Evolutionary conservation across 2,797 vertebrate species (phyloP), one percentile per base, ranked within the genome.

Genomic region (Gallirallus australis): DNA sequence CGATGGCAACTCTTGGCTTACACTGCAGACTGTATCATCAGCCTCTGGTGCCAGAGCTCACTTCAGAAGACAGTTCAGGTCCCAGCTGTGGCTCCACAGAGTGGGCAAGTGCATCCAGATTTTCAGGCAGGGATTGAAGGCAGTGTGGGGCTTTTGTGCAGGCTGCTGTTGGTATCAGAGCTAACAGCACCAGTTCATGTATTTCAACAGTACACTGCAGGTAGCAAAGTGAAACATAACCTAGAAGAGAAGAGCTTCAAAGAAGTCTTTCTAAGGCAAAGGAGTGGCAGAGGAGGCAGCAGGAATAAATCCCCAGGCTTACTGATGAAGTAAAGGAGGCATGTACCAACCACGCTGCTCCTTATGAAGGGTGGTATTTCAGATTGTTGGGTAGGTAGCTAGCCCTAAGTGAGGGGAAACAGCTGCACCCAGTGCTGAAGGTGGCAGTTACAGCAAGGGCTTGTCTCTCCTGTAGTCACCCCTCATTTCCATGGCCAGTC

Each of bases 321-420:
- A 35, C 33, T 30, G 76, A 56, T 45, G 65, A 61, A 48, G 47
- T 33, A 40, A 83, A 83, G 16, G 27, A 86, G 21, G 25, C 13
- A 54, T 25, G 18, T 21, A 83, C 42, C 30, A 90, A 23, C 14
- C 6, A 28, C 0, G 1, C 5, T 0, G 1, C 6, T 8, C 37
- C 37, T 63, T 50, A 64, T 53, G 24, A 89, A 18, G 17, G 27
- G 6, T 54, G 40, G 10, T 33, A 86, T 71, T 90, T 83, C 73
- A 81, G 65, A 78, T 12, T 54, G 54, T 16, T 40, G 71, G 40
- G 50, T 33, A 87, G 77, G 7, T 60, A 83, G 47, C 53, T 78
- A 81, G 65, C 19, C n/a, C 31, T 24, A 28, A 23, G 47, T 31
- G 64, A 89, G 50, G 35, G 79, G 45, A 68, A 81, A 33, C 15